phyloP scores from a whole-genome alignment of 64 coral and sea anemone species.

The Montipora capricornis region DNA sequence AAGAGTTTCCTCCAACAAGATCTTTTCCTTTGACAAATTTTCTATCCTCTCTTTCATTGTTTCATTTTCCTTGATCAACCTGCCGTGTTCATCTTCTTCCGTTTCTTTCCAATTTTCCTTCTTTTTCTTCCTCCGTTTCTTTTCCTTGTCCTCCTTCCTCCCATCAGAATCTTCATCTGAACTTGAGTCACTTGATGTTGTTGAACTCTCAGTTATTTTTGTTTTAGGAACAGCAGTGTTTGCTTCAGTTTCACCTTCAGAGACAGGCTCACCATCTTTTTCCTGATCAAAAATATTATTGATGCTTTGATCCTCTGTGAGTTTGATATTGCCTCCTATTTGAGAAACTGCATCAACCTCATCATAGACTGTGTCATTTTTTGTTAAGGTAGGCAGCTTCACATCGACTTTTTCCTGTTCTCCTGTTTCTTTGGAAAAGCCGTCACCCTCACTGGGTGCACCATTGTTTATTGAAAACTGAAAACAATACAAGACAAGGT shows the following conservation, averaged over 20 bases:
- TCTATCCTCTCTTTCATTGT: not conserved
- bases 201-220: not conserved
- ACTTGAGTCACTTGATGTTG: not conserved
- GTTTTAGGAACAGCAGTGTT: slow-evolving; percentile 15
- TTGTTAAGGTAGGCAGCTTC: not conserved
- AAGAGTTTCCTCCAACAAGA: slow-evolving; percentile 9
- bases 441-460: not conserved
- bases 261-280: not conserved
- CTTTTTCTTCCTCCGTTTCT: slow-evolving; percentile 8
- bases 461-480: not conserved
- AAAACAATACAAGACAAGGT: not conserved
- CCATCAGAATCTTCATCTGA: slow-evolving; percentile 1
- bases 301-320: not conserved
- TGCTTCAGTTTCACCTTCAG: not conserved
- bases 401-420: not conserved
- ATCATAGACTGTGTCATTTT: not conserved
- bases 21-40: slow-evolving; percentile 19
- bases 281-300: not conserved
- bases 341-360: not conserved
- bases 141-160: not conserved
- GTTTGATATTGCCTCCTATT: not conserved
- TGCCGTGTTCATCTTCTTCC: not conserved
- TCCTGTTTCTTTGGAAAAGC: not conserved
- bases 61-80: not conserved
- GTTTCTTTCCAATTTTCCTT: not conserved